A percentile compares a stretch with the other conserved stretches of the same genome.
Conservation (phyloP, 2,113 vertebrate species). For the Prietella phreatophila region DNA sequence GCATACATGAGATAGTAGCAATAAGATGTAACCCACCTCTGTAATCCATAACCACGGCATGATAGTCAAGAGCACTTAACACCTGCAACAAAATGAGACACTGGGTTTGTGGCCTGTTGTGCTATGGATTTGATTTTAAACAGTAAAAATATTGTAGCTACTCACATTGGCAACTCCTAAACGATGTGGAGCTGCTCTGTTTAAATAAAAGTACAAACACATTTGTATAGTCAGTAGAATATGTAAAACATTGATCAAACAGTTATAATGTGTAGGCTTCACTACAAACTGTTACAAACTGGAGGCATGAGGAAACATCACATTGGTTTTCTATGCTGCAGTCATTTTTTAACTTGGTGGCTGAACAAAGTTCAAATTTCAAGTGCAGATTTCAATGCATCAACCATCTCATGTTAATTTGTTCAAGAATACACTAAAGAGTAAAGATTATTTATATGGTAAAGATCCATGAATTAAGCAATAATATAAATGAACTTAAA, state of each 20-base stretch:
- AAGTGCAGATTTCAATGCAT: background rate
- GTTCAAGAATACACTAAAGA: too few species aligned
- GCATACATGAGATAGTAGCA: background rate
- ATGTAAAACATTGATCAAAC: background rate
- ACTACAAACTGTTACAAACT: background rate
- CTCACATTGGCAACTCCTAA: conserved; percentile 81
- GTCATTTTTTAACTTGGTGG: background rate
- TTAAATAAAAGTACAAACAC: conserved; percentile 16
- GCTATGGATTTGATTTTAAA: conserved; percentile 9
- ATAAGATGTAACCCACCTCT: conserved; percentile 76
- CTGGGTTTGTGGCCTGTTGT: background rate
- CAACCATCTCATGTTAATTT: too few species aligned
- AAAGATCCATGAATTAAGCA: background rate
- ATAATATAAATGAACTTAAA: background rate
- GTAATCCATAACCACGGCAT: conserved; percentile 85
- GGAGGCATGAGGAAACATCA: background rate
- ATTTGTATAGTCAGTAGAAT: background rate
- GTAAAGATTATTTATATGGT: too few species aligned
- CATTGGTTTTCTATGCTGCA: background rate
- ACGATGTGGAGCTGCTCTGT: conserved; percentile 79
- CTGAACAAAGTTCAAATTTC: background rate
- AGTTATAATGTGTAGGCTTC: background rate
- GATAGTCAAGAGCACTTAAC: conserved; percentile 82
- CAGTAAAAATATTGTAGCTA: conserved; percentile 41
- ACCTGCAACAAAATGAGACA: conserved; percentile 66